Percentiles rank a stretch among this genome's conserved stretches.
phyloP scores from a whole-genome alignment of 2,113 vertebrate species.

The Maccullochella peelii region DNA sequence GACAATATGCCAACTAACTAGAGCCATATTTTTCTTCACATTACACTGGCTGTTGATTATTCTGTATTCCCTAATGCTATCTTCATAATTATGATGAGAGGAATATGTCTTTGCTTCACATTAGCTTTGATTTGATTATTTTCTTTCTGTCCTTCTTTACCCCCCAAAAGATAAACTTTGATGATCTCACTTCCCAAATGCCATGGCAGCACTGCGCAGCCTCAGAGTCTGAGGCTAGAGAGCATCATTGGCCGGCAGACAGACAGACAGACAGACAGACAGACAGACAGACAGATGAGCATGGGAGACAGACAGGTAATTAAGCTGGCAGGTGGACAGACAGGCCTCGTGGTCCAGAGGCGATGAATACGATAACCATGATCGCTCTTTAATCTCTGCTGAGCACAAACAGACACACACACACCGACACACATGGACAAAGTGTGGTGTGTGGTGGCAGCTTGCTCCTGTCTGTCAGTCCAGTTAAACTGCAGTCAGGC shows the following conservation, averaged over 20 bases:
- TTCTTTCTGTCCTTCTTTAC: constrained; percentile 21
- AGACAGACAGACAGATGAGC: background rate
- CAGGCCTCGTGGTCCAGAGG: constrained; percentile 4
- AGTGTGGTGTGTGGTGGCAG: constrained; percentile 31
- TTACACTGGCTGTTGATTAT: constrained; percentile 4
- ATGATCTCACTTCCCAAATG: constrained; percentile 79
- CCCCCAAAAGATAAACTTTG: constrained; percentile 60
- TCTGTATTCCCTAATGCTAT: background rate
- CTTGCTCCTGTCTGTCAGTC: constrained; percentile 57
- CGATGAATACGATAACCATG: constrained; percentile 28
- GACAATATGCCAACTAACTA: constrained; percentile 49
- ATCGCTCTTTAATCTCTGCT: constrained; percentile 29
- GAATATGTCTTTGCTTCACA: constrained; percentile 26
- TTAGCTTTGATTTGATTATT: constrained; percentile 52
- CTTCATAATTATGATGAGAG: background rate
- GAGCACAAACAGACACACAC: background rate
- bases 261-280: constrained; percentile 2
- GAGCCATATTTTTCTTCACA: constrained; percentile 44
- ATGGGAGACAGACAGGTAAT: constrained; percentile 41
- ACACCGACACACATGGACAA: constrained; percentile 2
- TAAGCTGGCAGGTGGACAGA: constrained; percentile 29
- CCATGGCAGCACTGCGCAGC: constrained; percentile 71
- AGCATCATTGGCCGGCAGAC: constrained; percentile 50
- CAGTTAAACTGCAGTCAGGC: constrained; percentile 63
- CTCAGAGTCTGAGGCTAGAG: constrained; percentile 55